Evolutionary conservation across 1,140 invertebrate genomes (phyloP).

Genomic region (Lepidurus couesii): DNA sequence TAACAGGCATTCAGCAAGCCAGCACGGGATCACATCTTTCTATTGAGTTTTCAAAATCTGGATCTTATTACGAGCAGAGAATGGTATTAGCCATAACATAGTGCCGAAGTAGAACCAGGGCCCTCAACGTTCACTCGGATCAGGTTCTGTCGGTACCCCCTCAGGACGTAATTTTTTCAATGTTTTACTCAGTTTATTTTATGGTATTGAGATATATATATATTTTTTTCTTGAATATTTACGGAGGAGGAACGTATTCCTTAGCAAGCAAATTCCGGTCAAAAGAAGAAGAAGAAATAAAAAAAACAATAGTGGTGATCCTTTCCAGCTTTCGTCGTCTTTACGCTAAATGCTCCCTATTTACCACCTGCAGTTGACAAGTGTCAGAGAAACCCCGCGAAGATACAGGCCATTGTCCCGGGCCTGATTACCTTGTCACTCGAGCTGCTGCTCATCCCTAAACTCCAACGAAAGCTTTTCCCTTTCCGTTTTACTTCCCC

Average conservation of each 20-base stretch:
- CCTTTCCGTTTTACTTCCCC: too few species aligned
- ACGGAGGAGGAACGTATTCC: too few species aligned
- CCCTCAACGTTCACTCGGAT: too few species aligned
- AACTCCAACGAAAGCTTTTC: neutral
- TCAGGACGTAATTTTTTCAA: too few species aligned
- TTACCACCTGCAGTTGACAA: conserved; percentile 18
- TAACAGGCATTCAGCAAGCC: neutral
- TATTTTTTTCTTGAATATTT: too few species aligned
- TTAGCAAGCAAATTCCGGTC: neutral
- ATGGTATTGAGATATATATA: too few species aligned
- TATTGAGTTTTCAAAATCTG: too few species aligned
- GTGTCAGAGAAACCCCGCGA: neutral
- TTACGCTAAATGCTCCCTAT: neutral
- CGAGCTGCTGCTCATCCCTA: neutral
- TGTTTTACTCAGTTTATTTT: too few species aligned
- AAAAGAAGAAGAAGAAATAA: neutral
- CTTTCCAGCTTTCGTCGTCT: neutral
- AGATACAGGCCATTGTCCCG: conserved; percentile 3
- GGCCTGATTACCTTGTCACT: conserved; percentile 16
- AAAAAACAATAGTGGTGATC: neutral
- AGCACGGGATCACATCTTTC: neutral
- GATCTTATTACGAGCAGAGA: too few species aligned
- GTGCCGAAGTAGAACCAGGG: too few species aligned
- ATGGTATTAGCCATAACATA: too few species aligned
- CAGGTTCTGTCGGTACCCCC: too few species aligned